These are phyloP conservation scores for Tortricodes alternella DNA, from an alignment of 2,888 invertebrate genomes.

Conservation along the genomic window DNA sequence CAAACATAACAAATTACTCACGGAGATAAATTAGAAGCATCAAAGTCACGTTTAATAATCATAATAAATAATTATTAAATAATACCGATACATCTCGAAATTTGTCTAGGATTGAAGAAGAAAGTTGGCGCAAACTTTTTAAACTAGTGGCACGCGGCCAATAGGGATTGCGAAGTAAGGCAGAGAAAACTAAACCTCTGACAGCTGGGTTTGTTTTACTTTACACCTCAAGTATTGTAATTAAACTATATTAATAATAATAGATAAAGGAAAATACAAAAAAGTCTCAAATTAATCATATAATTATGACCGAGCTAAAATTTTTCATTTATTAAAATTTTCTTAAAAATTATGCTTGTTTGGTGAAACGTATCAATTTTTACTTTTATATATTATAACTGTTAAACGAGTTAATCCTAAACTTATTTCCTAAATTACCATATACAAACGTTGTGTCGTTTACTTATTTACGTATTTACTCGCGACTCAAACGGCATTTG, in stretches of 20 bases:
- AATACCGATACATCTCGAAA: background rate
- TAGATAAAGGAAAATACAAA: too few relatives aligned
- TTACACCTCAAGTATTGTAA: too few relatives aligned
- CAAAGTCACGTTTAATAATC: constrained; percentile 8
- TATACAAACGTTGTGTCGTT: constrained; percentile 31
- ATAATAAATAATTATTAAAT: constrained; percentile 1
- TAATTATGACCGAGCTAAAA: too few relatives aligned
- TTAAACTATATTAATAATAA: too few relatives aligned
- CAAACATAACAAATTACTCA: constrained; percentile 14
- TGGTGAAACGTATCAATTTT: constrained; percentile 1
- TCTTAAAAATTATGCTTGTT: background rate
- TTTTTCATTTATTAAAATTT: too few relatives aligned
- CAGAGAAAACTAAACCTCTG: background rate
- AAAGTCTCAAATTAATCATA: too few relatives aligned
- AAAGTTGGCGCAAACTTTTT: background rate
- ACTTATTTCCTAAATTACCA: constrained; percentile 27
- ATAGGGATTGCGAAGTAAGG: background rate
- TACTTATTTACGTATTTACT: constrained; percentile 43
- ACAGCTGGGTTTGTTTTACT: background rate
- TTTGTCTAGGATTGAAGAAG: constrained; percentile 1
- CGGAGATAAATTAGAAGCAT: constrained; percentile 1
- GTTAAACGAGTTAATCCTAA: constrained; percentile 12
- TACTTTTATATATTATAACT: constrained; percentile 11
- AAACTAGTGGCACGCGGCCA: constrained; percentile 13
- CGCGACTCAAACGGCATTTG: constrained; percentile 42